Percentiles rank a stretch among this genome's conserved stretches.
Evolutionary conservation across 2,888 invertebrate species (phyloP).

Genomic region (Brassicogethes aeneus): DNA sequence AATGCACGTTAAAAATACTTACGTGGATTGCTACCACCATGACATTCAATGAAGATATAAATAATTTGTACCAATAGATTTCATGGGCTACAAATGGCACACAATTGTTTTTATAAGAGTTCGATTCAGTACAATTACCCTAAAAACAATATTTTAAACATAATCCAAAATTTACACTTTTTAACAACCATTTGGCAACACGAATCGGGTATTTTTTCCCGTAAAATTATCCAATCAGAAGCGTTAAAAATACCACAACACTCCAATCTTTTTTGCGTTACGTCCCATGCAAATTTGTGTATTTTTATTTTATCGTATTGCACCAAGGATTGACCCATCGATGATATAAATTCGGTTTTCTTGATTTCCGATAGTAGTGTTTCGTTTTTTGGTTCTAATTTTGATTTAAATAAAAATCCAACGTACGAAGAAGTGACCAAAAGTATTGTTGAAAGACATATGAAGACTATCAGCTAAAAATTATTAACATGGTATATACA

Average conservation of each 20-base stretch:
- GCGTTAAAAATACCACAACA: constrained; percentile 14
- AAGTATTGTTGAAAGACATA: constrained; percentile 10
- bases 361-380: constrained; percentile 7
- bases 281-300: constrained; percentile 12
- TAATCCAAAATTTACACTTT: too few species aligned
- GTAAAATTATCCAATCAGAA: constrained; percentile 11
- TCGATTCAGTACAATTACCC: background rate
- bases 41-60: background rate
- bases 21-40: background rate
- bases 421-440: constrained; percentile 11
- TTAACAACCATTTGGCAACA: constrained; percentile 12
- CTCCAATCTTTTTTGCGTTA: constrained; percentile 10
- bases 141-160: too few species aligned
- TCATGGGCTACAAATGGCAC: background rate
- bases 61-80: background rate
- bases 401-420: constrained; percentile 8
- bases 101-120: background rate
- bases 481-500: constrained; percentile 1
- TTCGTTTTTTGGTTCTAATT: constrained; percentile 3
- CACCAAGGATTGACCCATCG: constrained; percentile 9
- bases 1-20: too few species aligned
- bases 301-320: constrained; percentile 8
- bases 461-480: constrained; percentile 13
- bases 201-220: constrained; percentile 9
- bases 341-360: constrained; percentile 9